Evolutionary conservation across 2,797 vertebrate species (phyloP).

Genomic region (Chaunax sp.): DNA sequence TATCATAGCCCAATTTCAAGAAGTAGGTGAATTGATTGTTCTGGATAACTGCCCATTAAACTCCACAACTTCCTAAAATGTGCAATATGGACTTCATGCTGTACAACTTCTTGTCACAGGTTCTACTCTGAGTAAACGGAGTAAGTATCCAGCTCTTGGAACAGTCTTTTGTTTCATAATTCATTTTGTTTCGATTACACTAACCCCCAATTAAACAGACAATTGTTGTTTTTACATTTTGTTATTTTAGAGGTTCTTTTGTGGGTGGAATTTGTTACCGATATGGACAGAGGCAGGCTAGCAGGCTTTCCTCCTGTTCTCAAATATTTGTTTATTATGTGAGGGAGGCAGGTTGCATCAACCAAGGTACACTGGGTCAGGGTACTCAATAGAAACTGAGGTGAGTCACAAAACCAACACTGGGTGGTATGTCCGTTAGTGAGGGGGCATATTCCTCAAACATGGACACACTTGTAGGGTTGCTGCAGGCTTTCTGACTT

Average conservation of each 20-base stretch:
- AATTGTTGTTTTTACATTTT: too few relatives aligned
- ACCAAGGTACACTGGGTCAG: too few relatives aligned
- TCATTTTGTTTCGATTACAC: too few relatives aligned
- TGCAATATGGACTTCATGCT: background rate
- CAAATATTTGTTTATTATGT: slow-evolving; percentile 19
- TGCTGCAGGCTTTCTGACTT: background rate
- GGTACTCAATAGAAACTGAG: slow-evolving; percentile 1
- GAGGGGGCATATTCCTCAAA: background rate
- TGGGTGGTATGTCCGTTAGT: background rate
- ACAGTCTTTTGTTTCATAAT: too few relatives aligned
- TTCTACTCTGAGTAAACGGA: too few relatives aligned
- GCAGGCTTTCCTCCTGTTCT: too few relatives aligned
- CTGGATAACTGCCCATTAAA: slow-evolving; percentile 2
- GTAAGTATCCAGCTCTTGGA: too few relatives aligned
- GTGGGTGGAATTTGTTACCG: too few relatives aligned
- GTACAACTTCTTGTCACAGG: background rate
- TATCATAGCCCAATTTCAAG: background rate
- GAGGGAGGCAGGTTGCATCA: background rate
- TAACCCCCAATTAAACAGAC: too few relatives aligned
- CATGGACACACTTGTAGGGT: background rate
- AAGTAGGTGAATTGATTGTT: background rate
- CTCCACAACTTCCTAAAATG: background rate
- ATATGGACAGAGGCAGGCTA: too few relatives aligned
- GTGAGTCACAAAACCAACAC: slow-evolving; percentile 47
- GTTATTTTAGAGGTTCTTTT: too few relatives aligned